Base-by-base conservation (phyloP, 2,888 invertebrate species). In the Emmelina monodactyla region DNA sequence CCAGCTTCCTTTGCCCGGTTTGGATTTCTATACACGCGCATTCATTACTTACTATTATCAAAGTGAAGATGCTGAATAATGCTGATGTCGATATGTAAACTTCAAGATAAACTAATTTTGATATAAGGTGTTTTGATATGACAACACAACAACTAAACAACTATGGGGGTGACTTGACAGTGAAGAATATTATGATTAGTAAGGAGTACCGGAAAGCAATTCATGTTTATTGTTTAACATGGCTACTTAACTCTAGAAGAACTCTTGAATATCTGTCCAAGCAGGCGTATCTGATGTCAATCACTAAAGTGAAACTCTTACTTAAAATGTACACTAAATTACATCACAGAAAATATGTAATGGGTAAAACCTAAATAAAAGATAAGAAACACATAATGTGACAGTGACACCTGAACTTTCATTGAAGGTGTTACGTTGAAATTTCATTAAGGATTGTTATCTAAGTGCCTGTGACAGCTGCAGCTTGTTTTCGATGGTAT, bases 401-500 rank as follows among this genome's bases (percentile, higher is more conserved):
- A 25, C 25, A 25, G 11, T 25, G 25, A 25, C 25, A 25, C 11
- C 25, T 25, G 25, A 25, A 25, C 3, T 25, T 11, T 7, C 9
- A 25, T 25, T 11, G 25, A 11, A 25, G 3, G n/a, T 10, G n/a
- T 25, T 25, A 25, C 25, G 4, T 25, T 25, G 9, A 25, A n/a
- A n/a, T n/a, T n/a, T n/a, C n/a, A n/a, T n/a, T n/a, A n/a, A n/a
- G n/a, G n/a, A n/a, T n/a, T n/a, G n/a, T n/a, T n/a, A n/a, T n/a
- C n/a, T n/a, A n/a, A n/a, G n/a, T n/a, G n/a, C n/a, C 14, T 32
- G 11, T 40, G 47, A 39, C 41, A 43, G 48, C 45, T 50, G 40
- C 48, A 51, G 55, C 53, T 55, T 50, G 48, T 49, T 50, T 31
- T 46, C 49, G 39, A 63, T 47, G 65, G n/a, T 65, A 62, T 63